Evolutionary conservation across 2,888 invertebrate genomes (phyloP), one percentile per base, ranked within the genome.

Genomic region (Andricus quercusramuli): DNA sequence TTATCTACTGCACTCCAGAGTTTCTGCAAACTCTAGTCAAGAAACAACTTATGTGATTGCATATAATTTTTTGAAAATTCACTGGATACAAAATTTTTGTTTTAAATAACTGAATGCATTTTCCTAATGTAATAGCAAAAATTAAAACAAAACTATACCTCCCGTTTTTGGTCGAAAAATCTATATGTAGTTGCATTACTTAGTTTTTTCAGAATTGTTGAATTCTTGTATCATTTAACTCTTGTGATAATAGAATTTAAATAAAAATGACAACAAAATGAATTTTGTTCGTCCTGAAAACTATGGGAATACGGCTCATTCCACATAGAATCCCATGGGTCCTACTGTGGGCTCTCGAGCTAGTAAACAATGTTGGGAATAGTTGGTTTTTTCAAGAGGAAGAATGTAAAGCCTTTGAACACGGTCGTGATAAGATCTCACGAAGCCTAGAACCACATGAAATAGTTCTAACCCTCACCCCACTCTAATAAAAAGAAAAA

Each of bases 351-450:
- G 22, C 70, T 51, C 70, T 51, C 70, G 70, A 51, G 70, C 29
- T 20, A 70, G 70, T 70, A 51, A 70, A 70, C 70, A 70, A 70
- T 70, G 70, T 70, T 70, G 70, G 70, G 70, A 70, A 70, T 68
- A 29, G 47, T 29, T 70, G 70, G 22, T 70, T 70, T 51, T 68
- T 68, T 70, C 47, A 70, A 47, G 20, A 70, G 70, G 47, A 70
- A 70, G 70, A 70, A 70, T 70, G 70, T 20, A 70, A 51, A 29
- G 70, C 51, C 47, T 70, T 70, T 70, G 29, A 70, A 68, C 68
- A 47, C n/a, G 11, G 70, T 70, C 70, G 47, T 70, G 70, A 51
- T 70, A 70, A 70, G 51, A 47, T 70, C 70, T 70, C 70, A 70
- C 70, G 68, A 70, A 51, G 51, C 11, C 29, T 47, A 70, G 47